These are phyloP conservation scores for Diarsia mendica DNA, from an alignment of 2,888 invertebrate genomes.

Conservation along the genomic window DNA sequence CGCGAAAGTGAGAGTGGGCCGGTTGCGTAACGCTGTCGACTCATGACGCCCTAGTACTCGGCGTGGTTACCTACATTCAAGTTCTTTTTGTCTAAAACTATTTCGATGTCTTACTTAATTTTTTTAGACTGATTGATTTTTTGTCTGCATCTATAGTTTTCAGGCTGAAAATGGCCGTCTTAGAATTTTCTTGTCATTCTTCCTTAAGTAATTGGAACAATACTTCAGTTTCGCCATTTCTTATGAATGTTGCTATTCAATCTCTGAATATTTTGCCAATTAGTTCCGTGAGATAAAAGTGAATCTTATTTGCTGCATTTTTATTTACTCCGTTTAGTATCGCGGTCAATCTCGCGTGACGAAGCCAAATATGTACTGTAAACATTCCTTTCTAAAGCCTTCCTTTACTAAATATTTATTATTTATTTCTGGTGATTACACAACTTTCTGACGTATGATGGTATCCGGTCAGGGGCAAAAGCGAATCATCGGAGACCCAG, in stretches of 20 bases:
- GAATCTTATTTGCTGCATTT: conserved; percentile 6
- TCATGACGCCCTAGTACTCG: conserved; percentile 82
- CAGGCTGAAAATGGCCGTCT: not conserved
- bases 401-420: conserved; percentile 13
- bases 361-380: conserved; percentile 11
- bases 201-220: conserved; percentile 3
- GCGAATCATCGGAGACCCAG: conserved; percentile 45
- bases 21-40: conserved; percentile 83
- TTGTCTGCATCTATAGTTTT: conserved; percentile 28
- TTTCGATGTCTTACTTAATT: conserved; percentile 52
- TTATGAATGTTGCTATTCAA: not conserved
- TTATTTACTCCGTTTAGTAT: not conserved
- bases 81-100: conserved; percentile 65
- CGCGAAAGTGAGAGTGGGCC: conserved; percentile 89
- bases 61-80: conserved; percentile 72
- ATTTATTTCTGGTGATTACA: conserved; percentile 54
- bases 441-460: conserved; percentile 54
- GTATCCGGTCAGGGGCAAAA: conserved; percentile 50
- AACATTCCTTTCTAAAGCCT: conserved; percentile 4
- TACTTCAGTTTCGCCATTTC: conserved; percentile 6
- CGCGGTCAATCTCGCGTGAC: not conserved
- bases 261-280: not conserved
- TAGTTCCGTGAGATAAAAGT: not conserved
- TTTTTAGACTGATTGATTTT: conserved; percentile 25
- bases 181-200: not conserved